Evolutionary conservation across 2,797 vertebrate genomes (phyloP).

Genomic region (Chanos chanos): DNA sequence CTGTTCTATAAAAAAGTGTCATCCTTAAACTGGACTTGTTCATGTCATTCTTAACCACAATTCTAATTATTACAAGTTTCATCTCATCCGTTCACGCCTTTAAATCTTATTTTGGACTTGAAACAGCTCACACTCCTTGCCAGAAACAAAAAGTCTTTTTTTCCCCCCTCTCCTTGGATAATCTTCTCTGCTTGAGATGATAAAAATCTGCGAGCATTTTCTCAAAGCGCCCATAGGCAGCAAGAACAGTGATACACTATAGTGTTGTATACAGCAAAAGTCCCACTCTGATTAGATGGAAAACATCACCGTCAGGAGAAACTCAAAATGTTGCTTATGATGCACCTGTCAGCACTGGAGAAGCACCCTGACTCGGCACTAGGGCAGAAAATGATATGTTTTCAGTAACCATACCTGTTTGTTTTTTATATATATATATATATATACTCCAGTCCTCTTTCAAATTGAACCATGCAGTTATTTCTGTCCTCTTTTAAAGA

Average conservation of each 20-base stretch:
- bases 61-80: too few relatives aligned
- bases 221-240: neutral
- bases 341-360: too few relatives aligned
- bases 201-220: neutral
- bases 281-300: slow-evolving; percentile 11
- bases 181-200: neutral
- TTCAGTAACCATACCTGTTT: slow-evolving; percentile 14
- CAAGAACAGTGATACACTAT: neutral
- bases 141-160: neutral
- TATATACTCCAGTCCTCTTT: too few relatives aligned
- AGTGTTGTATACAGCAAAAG: neutral
- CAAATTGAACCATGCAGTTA: slow-evolving; percentile 7
- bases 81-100: too few relatives aligned
- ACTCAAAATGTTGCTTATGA: slow-evolving; percentile 23
- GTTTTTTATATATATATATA: too few relatives aligned
- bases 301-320: slow-evolving; percentile 3
- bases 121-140: neutral
- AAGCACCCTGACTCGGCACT: slow-evolving; percentile 16
- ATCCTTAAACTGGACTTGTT: too few relatives aligned
- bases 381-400: slow-evolving; percentile 15
- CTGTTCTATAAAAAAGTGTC: too few relatives aligned
- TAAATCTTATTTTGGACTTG: too few relatives aligned
- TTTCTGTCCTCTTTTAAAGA: neutral
- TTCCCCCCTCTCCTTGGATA: neutral
- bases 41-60: too few relatives aligned